Evolutionary conservation across 2,888 invertebrate genomes (phyloP), one percentile per base, ranked within the genome.

Genomic region (Standfussiana lucernea): DNA sequence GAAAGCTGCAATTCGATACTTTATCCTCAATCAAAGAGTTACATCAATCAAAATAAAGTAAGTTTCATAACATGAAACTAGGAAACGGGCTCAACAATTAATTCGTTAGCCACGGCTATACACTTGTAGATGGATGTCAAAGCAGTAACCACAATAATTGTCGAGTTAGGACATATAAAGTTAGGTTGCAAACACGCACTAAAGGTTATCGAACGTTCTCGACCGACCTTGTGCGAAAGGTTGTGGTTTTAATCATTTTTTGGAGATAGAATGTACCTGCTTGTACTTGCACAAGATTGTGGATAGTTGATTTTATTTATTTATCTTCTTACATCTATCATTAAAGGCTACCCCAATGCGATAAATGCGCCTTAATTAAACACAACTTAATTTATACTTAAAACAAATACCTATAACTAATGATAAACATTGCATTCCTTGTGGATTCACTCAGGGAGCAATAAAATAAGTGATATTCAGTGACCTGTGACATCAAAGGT

Each of bases 141-240:
- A 72, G 81, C 28, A 24, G 35, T 56, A 71, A 83, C 66, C 62
- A 53, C 45, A n/a, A 40, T 82, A 84, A 82, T 75, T 68, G 70
- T 32, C 24, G 47, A 74, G 77, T 80, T 83, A 81, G 37, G 78
- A 82, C 84, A 84, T 50, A 53, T 62, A 84, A 78, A 72, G 67
- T 84, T 72, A 78, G 75, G 67, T 84, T 72, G 70, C 45, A 35
- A 28, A 53, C 24, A 69, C 47, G 53, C 32, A 73, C 62, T 28
- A 81, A 77, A 83, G 81, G 72, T 82, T 84, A 82, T 81, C 75
- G 78, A 81, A 75, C 50, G 56, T 67, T 83, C 35, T 78, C 70
- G 35, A 6, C 13, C 21, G 35, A 73, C 85, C 85, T 84, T 84
- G 81, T 37, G 1, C 24, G 42, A 72, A 74, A 81, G 73, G 69